Percentiles rank a stretch among this genome's conserved stretches.
phyloP scores from a whole-genome alignment of 1,140 invertebrate species.

The Drosophila littoralis region DNA sequence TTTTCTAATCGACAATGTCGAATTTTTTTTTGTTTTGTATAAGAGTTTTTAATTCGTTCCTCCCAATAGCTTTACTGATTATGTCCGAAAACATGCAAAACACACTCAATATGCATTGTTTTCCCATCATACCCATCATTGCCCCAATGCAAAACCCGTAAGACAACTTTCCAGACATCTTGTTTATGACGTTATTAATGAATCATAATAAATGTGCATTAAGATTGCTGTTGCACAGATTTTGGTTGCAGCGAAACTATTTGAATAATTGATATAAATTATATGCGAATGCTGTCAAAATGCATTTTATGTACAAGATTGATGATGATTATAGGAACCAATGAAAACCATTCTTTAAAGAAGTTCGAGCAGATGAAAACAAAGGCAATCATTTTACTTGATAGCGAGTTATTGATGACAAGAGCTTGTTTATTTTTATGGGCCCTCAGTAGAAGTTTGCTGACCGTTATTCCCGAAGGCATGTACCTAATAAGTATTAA shows the following conservation, averaged over 20 bases:
- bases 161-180: too few relatives aligned
- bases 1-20: neutral
- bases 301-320: slow-evolving; percentile 63
- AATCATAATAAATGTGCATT: slow-evolving; percentile 43
- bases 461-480: slow-evolving; percentile 41
- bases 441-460: neutral
- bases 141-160: too few relatives aligned
- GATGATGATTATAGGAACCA: slow-evolving; percentile 56
- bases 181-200: slow-evolving; percentile 31
- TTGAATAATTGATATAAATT: slow-evolving; percentile 79
- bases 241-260: slow-evolving; percentile 36
- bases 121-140: too few relatives aligned
- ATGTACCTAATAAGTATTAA: slow-evolving; percentile 74
- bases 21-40: too few relatives aligned
- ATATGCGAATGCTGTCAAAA: slow-evolving; percentile 76
- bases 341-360: neutral
- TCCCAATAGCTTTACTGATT: too few relatives aligned
- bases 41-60: too few relatives aligned
- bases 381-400: slow-evolving; percentile 52
- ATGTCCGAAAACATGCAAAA: too few relatives aligned
- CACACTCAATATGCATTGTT: too few relatives aligned
- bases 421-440: slow-evolving; percentile 10
- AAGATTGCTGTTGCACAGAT: neutral
- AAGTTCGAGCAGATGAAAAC: neutral
- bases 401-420: slow-evolving; percentile 52